These are phyloP conservation scores for Callorhinus ursinus DNA, from an alignment of 2,113 vertebrate species.

Conservation along the genomic window DNA sequence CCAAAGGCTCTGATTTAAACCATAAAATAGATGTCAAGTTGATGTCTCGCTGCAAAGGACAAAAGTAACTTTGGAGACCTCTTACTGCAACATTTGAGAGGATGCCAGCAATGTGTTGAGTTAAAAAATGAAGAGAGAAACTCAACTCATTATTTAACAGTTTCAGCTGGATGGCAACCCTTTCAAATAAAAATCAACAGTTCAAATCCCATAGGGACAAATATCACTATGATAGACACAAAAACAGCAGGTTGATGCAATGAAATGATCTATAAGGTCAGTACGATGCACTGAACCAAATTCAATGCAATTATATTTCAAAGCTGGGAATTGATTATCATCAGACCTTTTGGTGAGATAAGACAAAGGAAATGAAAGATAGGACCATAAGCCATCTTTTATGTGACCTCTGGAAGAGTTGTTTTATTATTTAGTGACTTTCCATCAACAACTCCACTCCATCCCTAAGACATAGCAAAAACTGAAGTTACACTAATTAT, in stretches of 20 bases:
- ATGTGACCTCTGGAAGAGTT: neutral
- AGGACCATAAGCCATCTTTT: neutral
- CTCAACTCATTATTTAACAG: neutral
- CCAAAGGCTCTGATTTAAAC: neutral
- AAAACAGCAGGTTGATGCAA: neutral
- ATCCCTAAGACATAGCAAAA: neutral
- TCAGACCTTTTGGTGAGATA: neutral
- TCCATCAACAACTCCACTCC: neutral
- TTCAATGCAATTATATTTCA: neutral
- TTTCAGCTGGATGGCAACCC: neutral
- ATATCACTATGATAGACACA: neutral
- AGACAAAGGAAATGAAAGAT: neutral
- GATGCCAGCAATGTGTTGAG: neutral
- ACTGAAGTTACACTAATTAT: neutral
- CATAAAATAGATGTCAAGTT: constrained; percentile 18
- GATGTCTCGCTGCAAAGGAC: neutral
- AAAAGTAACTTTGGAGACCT: neutral
- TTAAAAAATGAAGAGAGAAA: constrained; percentile 14
- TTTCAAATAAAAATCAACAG: neutral
- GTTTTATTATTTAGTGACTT: neutral
- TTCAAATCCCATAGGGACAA: neutral
- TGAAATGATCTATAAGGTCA: neutral
- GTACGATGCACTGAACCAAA: neutral
- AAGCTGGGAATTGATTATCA: neutral
- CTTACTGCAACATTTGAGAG: neutral